Evolutionary conservation across 2,888 invertebrate species (phyloP), one percentile per base, ranked within the genome.

Genomic region (Eristalinus sepulchralis): DNA sequence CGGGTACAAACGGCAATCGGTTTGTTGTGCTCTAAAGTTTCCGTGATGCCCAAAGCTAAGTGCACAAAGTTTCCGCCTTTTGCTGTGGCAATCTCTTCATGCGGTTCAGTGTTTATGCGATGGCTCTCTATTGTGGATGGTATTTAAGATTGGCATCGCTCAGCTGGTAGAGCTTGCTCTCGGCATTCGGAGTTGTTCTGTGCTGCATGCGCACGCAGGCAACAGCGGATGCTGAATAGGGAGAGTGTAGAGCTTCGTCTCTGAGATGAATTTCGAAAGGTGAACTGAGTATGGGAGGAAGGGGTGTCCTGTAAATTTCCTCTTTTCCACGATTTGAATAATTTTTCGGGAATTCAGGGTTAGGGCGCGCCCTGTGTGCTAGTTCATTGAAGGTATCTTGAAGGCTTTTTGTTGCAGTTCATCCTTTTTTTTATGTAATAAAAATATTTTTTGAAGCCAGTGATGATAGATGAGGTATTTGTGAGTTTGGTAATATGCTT

Each of bases 361-460:
- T 86, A 82, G 85, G 86, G 86, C 86, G 86, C 86, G 86, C 78
- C 86, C 86, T 83, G 73, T 82, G 67, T 63, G 68, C 70, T 24
- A 70, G 57, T 71, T 84, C 80, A 71, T 11, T 47, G 27, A 36
- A 57, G 57, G 27, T 68, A n/a, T 22, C 57, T 60, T 47, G 53
- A 22, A 55, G 20, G 73, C 60, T 59, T 17, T 75, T 31, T 34
- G 2, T 33, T 22, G 63, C 68, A 81, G 81, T 68, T 81, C 55
- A 70, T 63, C 10, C 17, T 13, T 55, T 33, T 55, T 33, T 73
- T 73, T 63, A 72, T 72, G 62, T 72, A 72, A 72, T 62, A 9
- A 47, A 47, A 17, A 47, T 17, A 47, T 8, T 6, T 47, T 17
- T n/a, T n/a, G 47, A 47, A 1, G 1, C 9, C 10, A 2, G 9